Evolutionary conservation across 2,113 vertebrate species (phyloP).

Genomic region (Dunckerocampus dactyliophorus): DNA sequence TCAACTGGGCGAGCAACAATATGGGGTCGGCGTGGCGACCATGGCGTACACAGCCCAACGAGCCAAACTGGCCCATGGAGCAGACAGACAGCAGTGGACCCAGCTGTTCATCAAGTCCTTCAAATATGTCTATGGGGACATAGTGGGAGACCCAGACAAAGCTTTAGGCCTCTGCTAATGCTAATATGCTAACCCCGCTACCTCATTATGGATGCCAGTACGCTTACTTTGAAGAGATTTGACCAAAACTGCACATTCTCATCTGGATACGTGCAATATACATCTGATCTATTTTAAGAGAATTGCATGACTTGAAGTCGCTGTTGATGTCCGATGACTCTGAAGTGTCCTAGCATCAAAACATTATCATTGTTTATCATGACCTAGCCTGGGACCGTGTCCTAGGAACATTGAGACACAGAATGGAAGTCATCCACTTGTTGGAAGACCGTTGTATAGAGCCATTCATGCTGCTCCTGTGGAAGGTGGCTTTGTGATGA

Average conservation of each 20-base stretch:
- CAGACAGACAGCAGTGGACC: constrained; percentile 90
- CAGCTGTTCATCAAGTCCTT: constrained; percentile 94
- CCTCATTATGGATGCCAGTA: constrained; percentile 49
- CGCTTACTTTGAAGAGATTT: constrained; percentile 41
- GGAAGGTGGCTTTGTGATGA: constrained; percentile 33
- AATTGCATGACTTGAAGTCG: constrained; percentile 40
- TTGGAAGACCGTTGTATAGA: constrained; percentile 27
- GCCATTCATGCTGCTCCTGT: constrained; percentile 28
- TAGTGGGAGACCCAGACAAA: constrained; percentile 85
- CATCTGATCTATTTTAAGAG: constrained; percentile 25
- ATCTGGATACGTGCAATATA: constrained; percentile 30
- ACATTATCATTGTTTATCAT: constrained; percentile 15
- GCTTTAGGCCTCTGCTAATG: constrained; percentile 82
- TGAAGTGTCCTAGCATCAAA: constrained; percentile 11
- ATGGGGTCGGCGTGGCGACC: constrained; percentile 88
- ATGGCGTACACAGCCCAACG: constrained; percentile 95
- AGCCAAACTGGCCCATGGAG: constrained; percentile 89
- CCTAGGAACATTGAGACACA: constrained; percentile 29
- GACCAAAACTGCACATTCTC: constrained; percentile 33
- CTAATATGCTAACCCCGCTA: constrained; percentile 52
- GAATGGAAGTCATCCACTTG: constrained; percentile 27
- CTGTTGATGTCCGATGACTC: constrained; percentile 5
- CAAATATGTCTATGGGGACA: constrained; percentile 91
- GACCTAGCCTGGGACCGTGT: not conserved
- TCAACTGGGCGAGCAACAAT: constrained; percentile 80